Base-by-base conservation (phyloP, 2,888 invertebrate genomes). In the Leptinotarsa peninsularis region DNA sequence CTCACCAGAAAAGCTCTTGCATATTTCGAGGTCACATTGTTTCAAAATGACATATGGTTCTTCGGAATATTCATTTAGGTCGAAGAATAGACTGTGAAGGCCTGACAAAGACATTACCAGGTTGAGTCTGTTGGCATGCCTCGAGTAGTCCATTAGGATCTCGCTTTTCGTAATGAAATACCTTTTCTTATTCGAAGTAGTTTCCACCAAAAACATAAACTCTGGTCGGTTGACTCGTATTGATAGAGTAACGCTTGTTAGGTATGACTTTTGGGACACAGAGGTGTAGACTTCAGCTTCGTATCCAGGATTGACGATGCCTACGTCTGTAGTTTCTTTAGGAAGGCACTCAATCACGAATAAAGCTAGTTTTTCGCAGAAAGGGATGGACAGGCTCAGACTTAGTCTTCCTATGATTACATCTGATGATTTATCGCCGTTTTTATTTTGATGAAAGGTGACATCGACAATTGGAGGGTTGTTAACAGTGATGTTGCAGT, bases 201-300 rank as follows among this genome's bases (percentile, higher is more conserved):
- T 88, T 81, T 92, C 92, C 0, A 94, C 93, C 85, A 94, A 92
- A 81, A 95, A 90, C 88, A 95, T 91, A 68, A 95, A 89, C 87
- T 95, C 95, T 0, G 95, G 95, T 84, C 94, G 93, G 49, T 94
- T 92, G 81, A 95, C 91, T 82, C 94, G 92, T 33, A 94, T 89
- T 0, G 94, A 94, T 79, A 95, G 88, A 1, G 94, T 92, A 49
- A 94, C 87, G 66, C 93, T 93, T 13, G 83, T 82, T 0, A 78
- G 74, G 49, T 75, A 74, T 5, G 71, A 60, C 71, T 76, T 78
- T 49, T 76, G 71, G 5, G 79, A 67, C 0, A 87, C 82, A 13
- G 79, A 80, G 75, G 83, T 84, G n/a, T 71, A 77, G 3, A 75
- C 84, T 80, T 93, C 93, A 5, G 91, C 92, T 66, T 94, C 92